These are phyloP conservation scores for Alethe diademata DNA, from an alignment of 2,113 vertebrate species.

Conservation along the genomic window DNA sequence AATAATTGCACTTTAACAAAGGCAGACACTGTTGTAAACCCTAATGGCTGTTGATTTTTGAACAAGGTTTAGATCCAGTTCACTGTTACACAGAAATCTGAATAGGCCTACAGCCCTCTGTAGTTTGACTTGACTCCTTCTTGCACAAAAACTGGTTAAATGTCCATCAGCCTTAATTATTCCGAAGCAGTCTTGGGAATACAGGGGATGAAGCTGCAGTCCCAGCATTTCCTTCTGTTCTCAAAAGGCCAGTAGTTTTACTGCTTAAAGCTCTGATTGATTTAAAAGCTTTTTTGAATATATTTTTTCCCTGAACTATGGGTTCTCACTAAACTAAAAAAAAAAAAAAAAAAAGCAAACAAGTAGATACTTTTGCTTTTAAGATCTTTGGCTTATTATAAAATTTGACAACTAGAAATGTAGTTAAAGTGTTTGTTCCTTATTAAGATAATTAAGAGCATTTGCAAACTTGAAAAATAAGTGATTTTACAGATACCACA, in stretches of 20 bases:
- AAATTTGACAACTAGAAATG: not conserved
- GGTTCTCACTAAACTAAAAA: not conserved
- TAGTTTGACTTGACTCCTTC: not conserved
- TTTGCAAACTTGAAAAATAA: not conserved
- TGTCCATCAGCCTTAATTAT: not conserved
- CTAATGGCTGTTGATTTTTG: not conserved
- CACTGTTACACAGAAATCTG: not conserved
- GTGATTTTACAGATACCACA: not conserved
- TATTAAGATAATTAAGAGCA: not conserved
- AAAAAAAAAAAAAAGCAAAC: not conserved
- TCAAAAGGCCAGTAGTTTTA: not conserved
- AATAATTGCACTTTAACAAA: not conserved
- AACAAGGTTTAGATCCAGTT: not conserved
- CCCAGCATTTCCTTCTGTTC: not conserved
- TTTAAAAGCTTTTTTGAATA: not conserved
- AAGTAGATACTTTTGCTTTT: not conserved
- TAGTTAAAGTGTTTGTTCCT: not conserved
- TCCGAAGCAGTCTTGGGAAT: not conserved
- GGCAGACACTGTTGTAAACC: not conserved
- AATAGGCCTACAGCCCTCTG: not conserved
- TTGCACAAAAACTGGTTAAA: not conserved
- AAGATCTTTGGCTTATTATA: not conserved
- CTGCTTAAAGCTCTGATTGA: not conserved
- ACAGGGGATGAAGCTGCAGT: not conserved
- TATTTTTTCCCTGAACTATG: not conserved